Percentiles rank a stretch among this genome's conserved stretches.
Conservation (phyloP, 2,113 vertebrate species). For the Motacilla tschutschensis region DNA sequence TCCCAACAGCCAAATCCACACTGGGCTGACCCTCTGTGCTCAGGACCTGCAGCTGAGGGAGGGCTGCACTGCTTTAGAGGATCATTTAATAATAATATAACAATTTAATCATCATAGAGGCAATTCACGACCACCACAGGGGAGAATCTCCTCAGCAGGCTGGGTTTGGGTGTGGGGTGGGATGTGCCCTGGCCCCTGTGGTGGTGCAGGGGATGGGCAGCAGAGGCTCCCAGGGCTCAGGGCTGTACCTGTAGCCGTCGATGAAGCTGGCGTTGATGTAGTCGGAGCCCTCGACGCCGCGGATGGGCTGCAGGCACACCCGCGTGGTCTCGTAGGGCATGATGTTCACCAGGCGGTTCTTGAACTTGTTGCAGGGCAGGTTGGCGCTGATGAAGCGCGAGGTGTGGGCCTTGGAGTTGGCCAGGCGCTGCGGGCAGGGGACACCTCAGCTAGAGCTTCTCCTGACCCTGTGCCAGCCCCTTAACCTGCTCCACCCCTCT, state of each 20-base stretch:
- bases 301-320: conserved; percentile 96
- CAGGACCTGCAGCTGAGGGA: background rate
- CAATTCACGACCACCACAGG: background rate
- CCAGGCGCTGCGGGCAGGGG: conserved; percentile 81
- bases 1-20: background rate
- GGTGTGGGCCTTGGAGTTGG: conserved; percentile 97
- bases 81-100: background rate
- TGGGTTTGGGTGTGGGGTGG: accelerated
- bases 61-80: background rate
- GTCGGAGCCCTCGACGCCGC: conserved; percentile 94
- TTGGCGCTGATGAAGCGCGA: conserved; percentile 98
- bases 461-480: background rate
- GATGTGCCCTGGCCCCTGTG: accelerated
- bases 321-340: conserved; percentile 97
- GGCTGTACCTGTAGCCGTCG: conserved; percentile 89
- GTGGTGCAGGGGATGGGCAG: background rate
- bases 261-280: conserved; percentile 97
- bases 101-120: background rate
- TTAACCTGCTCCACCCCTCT: accelerated
- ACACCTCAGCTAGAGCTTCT: background rate
- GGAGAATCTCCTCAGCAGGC: background rate
- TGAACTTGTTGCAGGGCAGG: conserved; percentile 98
- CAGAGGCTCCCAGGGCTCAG: background rate
- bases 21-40: background rate
- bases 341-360: conserved; percentile 97